Conservation (phyloP, 2,113 vertebrate species). For the Hylia prasina region DNA sequence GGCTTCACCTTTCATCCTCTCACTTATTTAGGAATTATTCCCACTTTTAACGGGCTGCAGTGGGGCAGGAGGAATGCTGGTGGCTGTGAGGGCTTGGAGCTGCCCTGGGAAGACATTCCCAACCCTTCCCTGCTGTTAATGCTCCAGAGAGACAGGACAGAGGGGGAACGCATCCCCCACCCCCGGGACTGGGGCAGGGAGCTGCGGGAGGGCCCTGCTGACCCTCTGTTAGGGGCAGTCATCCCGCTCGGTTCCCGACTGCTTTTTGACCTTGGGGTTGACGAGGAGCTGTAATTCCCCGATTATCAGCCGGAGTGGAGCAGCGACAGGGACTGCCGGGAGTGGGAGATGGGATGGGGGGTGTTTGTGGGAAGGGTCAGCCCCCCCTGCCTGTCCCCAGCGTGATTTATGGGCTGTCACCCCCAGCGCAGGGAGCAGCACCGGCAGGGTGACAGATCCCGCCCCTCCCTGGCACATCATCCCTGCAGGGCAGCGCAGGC, state of each 20-base stretch:
- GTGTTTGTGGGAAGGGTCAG: neutral
- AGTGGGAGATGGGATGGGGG: neutral
- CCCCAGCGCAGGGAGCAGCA: neutral
- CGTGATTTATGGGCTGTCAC: neutral
- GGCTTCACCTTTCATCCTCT: neutral
- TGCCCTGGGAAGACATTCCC: neutral
- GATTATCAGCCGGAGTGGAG: neutral
- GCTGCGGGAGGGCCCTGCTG: neutral
- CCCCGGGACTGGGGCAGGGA: fast-evolving
- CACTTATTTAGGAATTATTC: neutral
- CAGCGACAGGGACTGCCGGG: neutral
- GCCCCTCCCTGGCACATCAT: neutral
- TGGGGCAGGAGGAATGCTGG: neutral
- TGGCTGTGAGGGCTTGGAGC: neutral
- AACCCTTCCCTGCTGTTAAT: fast-evolving
- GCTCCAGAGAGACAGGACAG: neutral
- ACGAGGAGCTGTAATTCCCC: neutral
- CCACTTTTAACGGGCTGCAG: fast-evolving
- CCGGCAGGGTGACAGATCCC: neutral
- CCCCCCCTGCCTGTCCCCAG: neutral
- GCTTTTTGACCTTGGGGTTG: neutral
- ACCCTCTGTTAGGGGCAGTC: neutral
- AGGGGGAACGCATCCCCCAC: fast-evolving
- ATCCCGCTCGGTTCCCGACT: neutral
- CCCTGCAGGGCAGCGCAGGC: neutral